Evolutionary conservation across 2,888 invertebrate species (phyloP), one percentile per base, ranked within the genome.

Genomic region (Patella depressa): DNA sequence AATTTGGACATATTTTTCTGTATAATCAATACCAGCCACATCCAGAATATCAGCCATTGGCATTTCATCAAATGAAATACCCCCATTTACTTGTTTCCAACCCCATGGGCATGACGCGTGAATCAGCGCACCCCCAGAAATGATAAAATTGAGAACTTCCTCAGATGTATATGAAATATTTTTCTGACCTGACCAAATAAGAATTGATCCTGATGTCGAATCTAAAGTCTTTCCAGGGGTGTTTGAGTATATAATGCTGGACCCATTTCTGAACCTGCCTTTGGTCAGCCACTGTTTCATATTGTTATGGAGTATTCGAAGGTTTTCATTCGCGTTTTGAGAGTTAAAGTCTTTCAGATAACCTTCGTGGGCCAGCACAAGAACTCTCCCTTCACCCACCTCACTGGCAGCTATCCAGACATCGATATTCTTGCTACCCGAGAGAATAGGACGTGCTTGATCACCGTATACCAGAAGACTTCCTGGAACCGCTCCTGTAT

Each of bases 401-500:
- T 65, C 65, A 24, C 19, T 24, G 19, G 65, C 65, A 65, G 65
- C 65, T 19, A 65, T 65, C 65, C 65, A 65, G 65, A 65, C 65
- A 24, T 65, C 65, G 19, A 65, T 65, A 14, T 19, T 19, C 19
- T 65, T 19, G 12, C 19, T 65, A 3, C 65, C 65, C 11, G 65
- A 65, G 24, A 65, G 65, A 65, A 65, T 65, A 14, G 65, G 19
- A 11, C 65, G 19, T 12, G 19, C 19, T 12, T 19, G 24, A 65
- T 65, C 65, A 9, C 65, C 65, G 24, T 24, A 65, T 65, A 65
- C 19, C 24, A 65, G 19, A 24, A 65, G 65, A 65, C 65, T 65
- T 11, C 65, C 65, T 2, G 65, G 65, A 24, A 65, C 65, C 2
- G 65, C 65, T 19, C 65, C 65, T 12, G 65, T 65, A 24, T 65